phyloP scores from a whole-genome alignment of 1,140 invertebrate genomes.

The Apis florea region DNA sequence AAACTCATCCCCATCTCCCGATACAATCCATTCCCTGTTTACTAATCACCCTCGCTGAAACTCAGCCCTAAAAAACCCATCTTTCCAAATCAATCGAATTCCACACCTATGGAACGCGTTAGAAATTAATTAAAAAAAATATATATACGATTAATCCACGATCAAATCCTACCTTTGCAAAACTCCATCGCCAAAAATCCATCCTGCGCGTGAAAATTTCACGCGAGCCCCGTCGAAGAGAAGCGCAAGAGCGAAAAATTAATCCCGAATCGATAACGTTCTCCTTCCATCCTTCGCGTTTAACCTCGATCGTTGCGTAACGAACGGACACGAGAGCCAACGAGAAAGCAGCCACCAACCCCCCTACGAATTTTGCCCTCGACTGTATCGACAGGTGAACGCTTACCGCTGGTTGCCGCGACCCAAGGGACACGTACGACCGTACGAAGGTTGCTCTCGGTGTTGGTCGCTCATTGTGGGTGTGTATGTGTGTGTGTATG shows the following conservation, averaged over 20 bases:
- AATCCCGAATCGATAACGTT: neutral
- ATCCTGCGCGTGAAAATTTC: neutral
- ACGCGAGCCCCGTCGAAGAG: neutral
- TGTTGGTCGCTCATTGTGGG: neutral
- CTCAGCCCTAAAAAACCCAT: too few species aligned
- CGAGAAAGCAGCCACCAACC: neutral
- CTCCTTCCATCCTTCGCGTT: neutral
- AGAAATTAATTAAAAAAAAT: too few species aligned
- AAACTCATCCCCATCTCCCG: too few species aligned
- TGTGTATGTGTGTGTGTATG: conserved; percentile 16
- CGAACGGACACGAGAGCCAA: neutral
- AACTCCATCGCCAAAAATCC: neutral
- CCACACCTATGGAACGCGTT: too few species aligned
- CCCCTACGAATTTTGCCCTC: neutral
- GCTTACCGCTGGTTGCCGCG: conserved; percentile 19
- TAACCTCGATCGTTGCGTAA: neutral
- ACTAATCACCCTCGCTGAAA: too few species aligned
- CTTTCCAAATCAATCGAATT: too few species aligned
- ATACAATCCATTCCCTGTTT: too few species aligned
- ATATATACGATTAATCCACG: too few species aligned
- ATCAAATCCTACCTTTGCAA: too few species aligned
- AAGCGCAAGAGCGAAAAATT: neutral
- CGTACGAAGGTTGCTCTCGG: neutral
- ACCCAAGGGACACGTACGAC: conserved; percentile 29
- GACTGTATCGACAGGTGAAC: conserved; percentile 34